phyloP scores from a whole-genome alignment of 2,888 invertebrate species.

The Osmoderma eremita region DNA sequence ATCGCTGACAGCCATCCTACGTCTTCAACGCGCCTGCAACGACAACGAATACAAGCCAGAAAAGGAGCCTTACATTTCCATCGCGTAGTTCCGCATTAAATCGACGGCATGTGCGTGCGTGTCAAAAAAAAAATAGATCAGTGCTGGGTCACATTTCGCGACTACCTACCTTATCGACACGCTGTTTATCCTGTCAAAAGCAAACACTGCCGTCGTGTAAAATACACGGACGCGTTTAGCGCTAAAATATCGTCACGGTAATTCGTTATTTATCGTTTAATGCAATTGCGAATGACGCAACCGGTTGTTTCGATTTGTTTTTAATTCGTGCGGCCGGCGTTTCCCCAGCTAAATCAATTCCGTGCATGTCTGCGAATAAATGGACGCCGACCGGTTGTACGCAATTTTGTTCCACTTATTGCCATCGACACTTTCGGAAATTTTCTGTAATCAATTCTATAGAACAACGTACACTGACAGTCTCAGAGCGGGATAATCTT shows the following conservation, averaged over 20 bases:
- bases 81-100: neutral
- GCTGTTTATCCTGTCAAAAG: slow-evolving; percentile 53
- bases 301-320: slow-evolving; percentile 36
- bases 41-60: neutral
- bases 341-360: slow-evolving; percentile 21
- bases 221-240: slow-evolving; percentile 47
- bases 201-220: slow-evolving; percentile 48
- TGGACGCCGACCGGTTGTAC: neutral
- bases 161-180: slow-evolving; percentile 53
- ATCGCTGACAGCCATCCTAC: no score
- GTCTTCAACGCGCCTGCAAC: no score
- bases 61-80: neutral
- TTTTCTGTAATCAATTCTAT: no score
- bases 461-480: no score
- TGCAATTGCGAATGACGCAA: slow-evolving; percentile 37
- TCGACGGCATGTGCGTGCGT: slow-evolving; percentile 16
- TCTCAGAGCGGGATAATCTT: no score
- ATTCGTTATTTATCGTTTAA: slow-evolving; percentile 42
- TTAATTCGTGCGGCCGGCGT: slow-evolving; percentile 22
- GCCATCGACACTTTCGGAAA: neutral
- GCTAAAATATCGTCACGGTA: slow-evolving; percentile 45
- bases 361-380: slow-evolving; percentile 19
- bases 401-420: neutral
- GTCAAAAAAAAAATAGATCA: slow-evolving; percentile 52
- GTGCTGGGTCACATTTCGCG: slow-evolving; percentile 51